phyloP scores from a whole-genome alignment of 2,797 vertebrate species.

The Bovichtus variegatus region DNA sequence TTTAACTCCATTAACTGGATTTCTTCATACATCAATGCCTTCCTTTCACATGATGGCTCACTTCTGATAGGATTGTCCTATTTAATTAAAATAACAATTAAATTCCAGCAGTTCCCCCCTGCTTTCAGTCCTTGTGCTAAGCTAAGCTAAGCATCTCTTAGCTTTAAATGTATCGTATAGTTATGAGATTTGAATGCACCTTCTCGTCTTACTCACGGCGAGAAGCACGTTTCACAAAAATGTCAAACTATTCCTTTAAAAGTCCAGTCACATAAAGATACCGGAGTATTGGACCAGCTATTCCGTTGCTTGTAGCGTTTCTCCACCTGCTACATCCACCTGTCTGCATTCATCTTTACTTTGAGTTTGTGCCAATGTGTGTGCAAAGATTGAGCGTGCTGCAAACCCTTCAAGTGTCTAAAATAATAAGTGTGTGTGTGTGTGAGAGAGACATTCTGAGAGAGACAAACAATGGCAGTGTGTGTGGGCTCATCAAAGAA shows the following conservation, averaged over 20 bases:
- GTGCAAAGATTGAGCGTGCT: slow-evolving; percentile 8
- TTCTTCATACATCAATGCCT: neutral
- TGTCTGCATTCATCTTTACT: slow-evolving; percentile 35
- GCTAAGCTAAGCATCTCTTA: neutral
- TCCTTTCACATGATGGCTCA: neutral
- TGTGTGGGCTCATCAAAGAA: slow-evolving; percentile 60
- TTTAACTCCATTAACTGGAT: too few relatives aligned
- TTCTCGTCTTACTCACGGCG: neutral
- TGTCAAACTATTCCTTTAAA: neutral
- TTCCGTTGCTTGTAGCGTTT: neutral
- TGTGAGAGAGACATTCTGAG: neutral
- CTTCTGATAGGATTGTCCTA: neutral
- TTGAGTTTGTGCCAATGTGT: slow-evolving; percentile 25
- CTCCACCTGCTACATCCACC: slow-evolving; percentile 26
- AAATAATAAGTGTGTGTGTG: neutral
- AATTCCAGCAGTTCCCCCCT: neutral
- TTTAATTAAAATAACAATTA: neutral
- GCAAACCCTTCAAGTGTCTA: slow-evolving; percentile 31
- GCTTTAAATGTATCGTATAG: neutral
- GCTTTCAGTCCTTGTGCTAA: neutral
- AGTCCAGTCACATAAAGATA: neutral
- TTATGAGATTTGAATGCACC: neutral
- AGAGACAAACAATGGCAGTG: slow-evolving; percentile 26
- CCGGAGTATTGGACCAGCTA: neutral
- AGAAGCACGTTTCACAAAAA: neutral